Base-by-base conservation (phyloP, 2,888 invertebrate genomes). In the Agrenia bidenticulata region DNA sequence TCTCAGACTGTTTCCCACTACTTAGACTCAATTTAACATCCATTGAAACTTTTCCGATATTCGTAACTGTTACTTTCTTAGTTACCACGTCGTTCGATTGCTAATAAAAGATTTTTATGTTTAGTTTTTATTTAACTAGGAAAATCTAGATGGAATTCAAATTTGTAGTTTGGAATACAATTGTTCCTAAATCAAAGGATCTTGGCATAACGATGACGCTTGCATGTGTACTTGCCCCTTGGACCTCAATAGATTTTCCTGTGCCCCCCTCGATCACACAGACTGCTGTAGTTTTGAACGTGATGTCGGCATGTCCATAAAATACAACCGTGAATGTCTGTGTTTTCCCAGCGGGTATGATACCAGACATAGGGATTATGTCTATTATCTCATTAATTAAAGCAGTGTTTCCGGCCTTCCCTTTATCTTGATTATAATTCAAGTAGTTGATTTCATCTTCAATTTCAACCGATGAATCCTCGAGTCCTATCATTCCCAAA, bases 181-280 rank as follows among this genome's bases (percentile, higher is more conserved):
- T 32, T 4, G 32, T 32, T 32, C 32, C 32, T 11, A 32, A 32
- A 32, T 32, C 5, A 4, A 32, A 32, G 32, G 32, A 32, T 32
- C 32, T 5, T 9, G 45, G 45, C n/a, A 45, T 45, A n/a, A 45
- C n/a, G 5, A 19, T 5, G 15, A 45, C 45, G 19, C 5, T 45
- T 19, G 19, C 19, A 15, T 45, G 45, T 4, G 51, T 51, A 21
- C 63, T 67, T 17, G 59, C 23, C 19, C 65, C 68, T 45, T 13
- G 54, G 13, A 69, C 51, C 17, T 54, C 50, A 1, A 69, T 50
- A 7, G 27, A 58, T 64, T 66, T 66, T 7, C 62, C 41, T 0
- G 71, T 63, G 1, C 71, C 71, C 19, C 72, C 72, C 27, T 72
- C 72, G 24, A 69, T 55, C 51, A 63, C 62, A 13, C 67, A 59